Base-by-base conservation (phyloP, 2,888 invertebrate genomes). In the Tiliacea citrago region DNA sequence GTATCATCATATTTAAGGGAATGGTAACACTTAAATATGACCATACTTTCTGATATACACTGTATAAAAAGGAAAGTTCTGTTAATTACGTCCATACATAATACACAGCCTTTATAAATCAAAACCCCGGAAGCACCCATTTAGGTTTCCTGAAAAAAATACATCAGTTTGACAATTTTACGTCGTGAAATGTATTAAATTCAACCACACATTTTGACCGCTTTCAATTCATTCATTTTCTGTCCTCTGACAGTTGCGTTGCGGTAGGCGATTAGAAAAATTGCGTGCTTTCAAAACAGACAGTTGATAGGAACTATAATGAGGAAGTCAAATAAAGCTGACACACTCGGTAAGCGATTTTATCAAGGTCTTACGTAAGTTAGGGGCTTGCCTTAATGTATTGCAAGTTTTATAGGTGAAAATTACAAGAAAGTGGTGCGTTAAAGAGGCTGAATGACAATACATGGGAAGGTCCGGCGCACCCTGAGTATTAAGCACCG, bases 241-340 rank as follows among this genome's bases (percentile, higher is more conserved):
- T 47, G 12, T 49, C 9, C 2, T 42, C 6, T 49, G 16, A 60
- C 9, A 13, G 8, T 35, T 21, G 16, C 4, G 24, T 10, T 35
- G 29, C 16, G 21, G 18, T 35, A 13, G 42, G 45, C 42, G 49
- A 76, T 79, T 79, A 62, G 42, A 61, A 8, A 51, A 79, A 57
- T 76, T n/a, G 62, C 79, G 49, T 73, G 57, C 18, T 42, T 6
- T 35, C n/a, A 55, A 24, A 2, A 35, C 72, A 35, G 75, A 61
- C 29, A 49, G 9, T 6, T 72, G 49, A 16, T 62, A 8, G 12
- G 60, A 62, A 63, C 62, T 63, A n/a, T n/a, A 79, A 76, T 72
- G 72, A 72, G 42, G 13, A 21, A 45, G 78, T 3, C 78, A 78
- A 69, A 68, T 42, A 78, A 53, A 65, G n/a, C 42, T 18, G 45